Evolutionary conservation across 1,140 invertebrate genomes (phyloP), one percentile per base, ranked within the genome.

Genomic region (Arion vulgaris): DNA sequence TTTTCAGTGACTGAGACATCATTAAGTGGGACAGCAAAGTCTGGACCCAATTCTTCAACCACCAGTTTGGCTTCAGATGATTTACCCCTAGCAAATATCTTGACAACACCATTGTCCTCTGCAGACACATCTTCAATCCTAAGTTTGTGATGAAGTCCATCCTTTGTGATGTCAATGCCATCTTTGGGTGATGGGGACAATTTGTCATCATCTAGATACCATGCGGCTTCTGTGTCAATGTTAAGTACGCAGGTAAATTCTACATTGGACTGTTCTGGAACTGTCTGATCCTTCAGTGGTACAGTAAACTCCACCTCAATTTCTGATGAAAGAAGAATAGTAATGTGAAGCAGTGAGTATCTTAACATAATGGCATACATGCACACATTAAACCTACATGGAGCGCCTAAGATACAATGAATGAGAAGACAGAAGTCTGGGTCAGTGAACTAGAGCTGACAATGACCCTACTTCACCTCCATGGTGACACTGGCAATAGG

Each of bases 181-280:
- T 98, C 96, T 69, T 89, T 86, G 45, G 82, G 86, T 83, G 78
- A 80, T 49, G 78, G 78, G 53, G 84, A 80, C 15, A 92, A 88
- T 82, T 90, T 88, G 77, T 90, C 86, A 32, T 89, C 91, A 73
- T 93, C 91, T 36, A 93, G 89, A 74, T 89, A 90, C 93, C 93
- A 93, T 71, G 85, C 73, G 23, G 90, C 86, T 62, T 88, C 86
- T 85, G 95, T 95, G n/a, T 96, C 96, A 92, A 99, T 98, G 89
- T 99, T 98, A 51, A 99, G 94, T 91, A 99, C 97, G 90, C 98
- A 98, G 71, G 96, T 94, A 36, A 99, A 93, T 15, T 96, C 97
- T 45, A 98, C 95, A 13, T 96, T 96, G 87, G 99, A 97, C 90
- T 98, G 98, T 93, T 91, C 89, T 11, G 84, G 68, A 17, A 86